phyloP scores from a whole-genome alignment of 1,140 invertebrate genomes.

The Leptopilina boulardi region DNA sequence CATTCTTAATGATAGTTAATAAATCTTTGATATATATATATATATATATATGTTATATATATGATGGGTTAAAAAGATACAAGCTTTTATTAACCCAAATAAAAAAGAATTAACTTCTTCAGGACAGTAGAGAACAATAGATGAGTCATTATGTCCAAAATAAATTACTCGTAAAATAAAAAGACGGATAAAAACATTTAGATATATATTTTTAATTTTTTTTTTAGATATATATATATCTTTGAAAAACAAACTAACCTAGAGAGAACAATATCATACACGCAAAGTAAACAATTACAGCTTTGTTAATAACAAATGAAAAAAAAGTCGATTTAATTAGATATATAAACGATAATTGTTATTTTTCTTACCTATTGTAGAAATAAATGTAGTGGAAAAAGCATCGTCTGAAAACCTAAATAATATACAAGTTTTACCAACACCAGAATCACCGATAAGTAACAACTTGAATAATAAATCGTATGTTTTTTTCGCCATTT shows the following conservation, averaged over 20 bases:
- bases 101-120: not conserved
- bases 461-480: slow-evolving; percentile 98
- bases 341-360: not conserved
- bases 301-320: not conserved
- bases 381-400: slow-evolving; percentile 99
- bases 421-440: slow-evolving; percentile 98
- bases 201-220: not conserved
- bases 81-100: not conserved
- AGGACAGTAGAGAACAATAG: slow-evolving; percentile 25
- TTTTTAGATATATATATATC: not conserved
- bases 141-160: slow-evolving; percentile 32
- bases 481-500: slow-evolving; percentile 97
- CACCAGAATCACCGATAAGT: slow-evolving; percentile 98
- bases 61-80: not conserved
- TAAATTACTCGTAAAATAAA: slow-evolving; percentile 18
- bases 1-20: not conserved
- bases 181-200: not conserved
- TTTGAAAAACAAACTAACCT: slow-evolving; percentile 22
- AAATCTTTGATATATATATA: not conserved
- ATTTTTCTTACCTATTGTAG: slow-evolving; percentile 93
- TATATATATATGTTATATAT: not conserved
- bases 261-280: not conserved
- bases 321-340: not conserved
- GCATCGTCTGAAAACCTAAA: slow-evolving; percentile 99
- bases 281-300: slow-evolving; percentile 3